phyloP scores from a whole-genome alignment of 2,888 invertebrate species.

The Cyrtodaria siliqua region DNA sequence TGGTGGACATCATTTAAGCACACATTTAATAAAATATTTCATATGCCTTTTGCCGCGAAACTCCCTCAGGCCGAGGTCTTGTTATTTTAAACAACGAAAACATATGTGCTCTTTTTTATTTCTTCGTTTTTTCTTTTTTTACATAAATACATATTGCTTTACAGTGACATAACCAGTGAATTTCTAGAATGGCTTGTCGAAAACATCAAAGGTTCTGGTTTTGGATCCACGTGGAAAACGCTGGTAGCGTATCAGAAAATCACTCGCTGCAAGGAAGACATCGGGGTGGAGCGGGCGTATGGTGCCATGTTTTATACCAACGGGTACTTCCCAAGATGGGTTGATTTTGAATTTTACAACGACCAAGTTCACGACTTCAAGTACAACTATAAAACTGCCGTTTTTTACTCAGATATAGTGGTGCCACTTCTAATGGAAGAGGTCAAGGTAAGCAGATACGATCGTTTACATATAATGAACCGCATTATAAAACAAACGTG shows the following conservation, averaged over 20 bases:
- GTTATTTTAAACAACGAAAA: too few relatives aligned
- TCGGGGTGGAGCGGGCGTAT: constrained; percentile 94
- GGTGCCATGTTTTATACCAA: constrained; percentile 95
- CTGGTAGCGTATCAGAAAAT: constrained; percentile 95
- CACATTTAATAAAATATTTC: too few relatives aligned
- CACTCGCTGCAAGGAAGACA: constrained; percentile 94
- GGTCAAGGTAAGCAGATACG: constrained; percentile 85
- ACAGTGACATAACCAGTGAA: constrained; percentile 71
- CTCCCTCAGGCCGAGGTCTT: too few relatives aligned
- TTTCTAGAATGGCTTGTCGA: constrained; percentile 77
- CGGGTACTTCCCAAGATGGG: constrained; percentile 89
- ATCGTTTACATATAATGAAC: too few relatives aligned
- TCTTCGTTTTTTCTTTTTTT: too few relatives aligned
- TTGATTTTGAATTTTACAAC: constrained; percentile 92
- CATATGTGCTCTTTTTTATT: too few relatives aligned
- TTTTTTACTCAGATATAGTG: constrained; percentile 93
- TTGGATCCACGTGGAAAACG: constrained; percentile 76
- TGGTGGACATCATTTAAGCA: too few relatives aligned
- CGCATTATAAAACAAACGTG: too few relatives aligned
- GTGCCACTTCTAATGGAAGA: constrained; percentile 89
- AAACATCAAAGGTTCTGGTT: constrained; percentile 73
- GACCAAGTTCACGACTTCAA: constrained; percentile 93
- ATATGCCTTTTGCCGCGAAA: too few relatives aligned
- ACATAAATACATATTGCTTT: too few relatives aligned
- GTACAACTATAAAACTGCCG: constrained; percentile 92